These are phyloP conservation scores for Drosophila chauvacae DNA, from an alignment of 1,140 invertebrate species.

Conservation along the genomic window DNA sequence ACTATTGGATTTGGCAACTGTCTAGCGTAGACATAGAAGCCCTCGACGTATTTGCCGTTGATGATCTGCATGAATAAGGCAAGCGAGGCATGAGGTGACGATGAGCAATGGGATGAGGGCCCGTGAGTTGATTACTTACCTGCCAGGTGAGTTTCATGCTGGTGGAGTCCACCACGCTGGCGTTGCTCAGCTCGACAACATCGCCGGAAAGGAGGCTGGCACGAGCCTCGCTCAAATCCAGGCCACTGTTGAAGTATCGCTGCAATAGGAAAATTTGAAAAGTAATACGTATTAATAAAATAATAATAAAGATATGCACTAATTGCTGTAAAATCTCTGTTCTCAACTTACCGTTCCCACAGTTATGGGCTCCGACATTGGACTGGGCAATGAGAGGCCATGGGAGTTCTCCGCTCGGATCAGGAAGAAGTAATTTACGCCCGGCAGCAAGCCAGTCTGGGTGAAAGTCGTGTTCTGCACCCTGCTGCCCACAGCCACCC, in stretches of 20 bases:
- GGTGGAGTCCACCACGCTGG: conserved; percentile 92
- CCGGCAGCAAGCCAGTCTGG: conserved; percentile 89
- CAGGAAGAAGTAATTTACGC: conserved; percentile 93
- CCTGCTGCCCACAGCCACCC: conserved; percentile 87
- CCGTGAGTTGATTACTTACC: conserved; percentile 85
- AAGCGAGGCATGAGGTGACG: conserved; percentile 25
- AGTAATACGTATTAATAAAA: neutral
- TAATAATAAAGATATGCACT: neutral
- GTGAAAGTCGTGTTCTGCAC: conserved; percentile 88
- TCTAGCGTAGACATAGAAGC: conserved; percentile 87
- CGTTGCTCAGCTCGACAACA: conserved; percentile 92
- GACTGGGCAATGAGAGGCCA: conserved; percentile 90
- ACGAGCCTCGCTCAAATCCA: conserved; percentile 87
- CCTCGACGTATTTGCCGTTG: conserved; percentile 88
- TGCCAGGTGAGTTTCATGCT: conserved; percentile 94
- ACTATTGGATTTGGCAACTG: conserved; percentile 77
- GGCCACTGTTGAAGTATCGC: conserved; percentile 85
- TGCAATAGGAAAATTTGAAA: neutral
- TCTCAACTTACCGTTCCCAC: conserved; percentile 79
- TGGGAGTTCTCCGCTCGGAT: conserved; percentile 94
- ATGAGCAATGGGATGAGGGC: conserved; percentile 19
- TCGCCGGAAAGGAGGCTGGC: conserved; percentile 89
- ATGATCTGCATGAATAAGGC: conserved; percentile 85
- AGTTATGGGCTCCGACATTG: conserved; percentile 88
- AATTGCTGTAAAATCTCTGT: neutral